phyloP scores from a whole-genome alignment of 2,797 vertebrate species.

The Sandelia bainsii region DNA sequence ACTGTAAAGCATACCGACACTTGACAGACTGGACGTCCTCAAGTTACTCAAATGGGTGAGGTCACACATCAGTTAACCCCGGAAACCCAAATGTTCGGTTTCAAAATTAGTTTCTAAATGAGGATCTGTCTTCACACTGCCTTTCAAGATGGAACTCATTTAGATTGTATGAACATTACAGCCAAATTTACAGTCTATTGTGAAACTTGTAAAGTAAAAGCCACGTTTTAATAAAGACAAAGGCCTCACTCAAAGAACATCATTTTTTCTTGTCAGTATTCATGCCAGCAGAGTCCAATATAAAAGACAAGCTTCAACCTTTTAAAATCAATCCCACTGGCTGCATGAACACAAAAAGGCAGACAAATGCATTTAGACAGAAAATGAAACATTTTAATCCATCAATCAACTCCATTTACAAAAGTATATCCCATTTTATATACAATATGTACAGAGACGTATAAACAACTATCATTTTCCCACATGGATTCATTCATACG shows the following conservation, averaged over 20 bases:
- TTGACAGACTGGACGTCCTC: constrained; percentile 51
- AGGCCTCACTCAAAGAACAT: constrained; percentile 55
- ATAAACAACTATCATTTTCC: constrained; percentile 83
- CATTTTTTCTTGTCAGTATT: constrained; percentile 70
- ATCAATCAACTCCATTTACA: constrained; percentile 86
- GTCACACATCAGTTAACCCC: constrained; percentile 66
- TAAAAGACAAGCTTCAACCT: constrained; percentile 53
- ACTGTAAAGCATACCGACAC: constrained; percentile 61
- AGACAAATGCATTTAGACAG: constrained; percentile 71
- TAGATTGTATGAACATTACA: constrained; percentile 56
- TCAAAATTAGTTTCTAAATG: constrained; percentile 74
- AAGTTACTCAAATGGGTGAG: constrained; percentile 64
- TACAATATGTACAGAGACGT: constrained; percentile 86
- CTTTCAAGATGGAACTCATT: constrained; percentile 74
- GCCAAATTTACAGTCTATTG: constrained; percentile 52
- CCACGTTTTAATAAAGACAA: constrained; percentile 70
- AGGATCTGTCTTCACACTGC: constrained; percentile 63
- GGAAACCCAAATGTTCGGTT: constrained; percentile 65
- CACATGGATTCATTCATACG: constrained; percentile 78
- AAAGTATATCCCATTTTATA: constrained; percentile 90
- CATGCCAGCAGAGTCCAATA: constrained; percentile 63
- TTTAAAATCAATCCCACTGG: constrained; percentile 68
- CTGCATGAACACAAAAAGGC: constrained; percentile 55
- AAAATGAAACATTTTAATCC: constrained; percentile 85
- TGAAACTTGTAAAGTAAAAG: constrained; percentile 65